Evolutionary conservation across 2,113 vertebrate genomes (phyloP).

Genomic region (Dipodomys merriami): DNA sequence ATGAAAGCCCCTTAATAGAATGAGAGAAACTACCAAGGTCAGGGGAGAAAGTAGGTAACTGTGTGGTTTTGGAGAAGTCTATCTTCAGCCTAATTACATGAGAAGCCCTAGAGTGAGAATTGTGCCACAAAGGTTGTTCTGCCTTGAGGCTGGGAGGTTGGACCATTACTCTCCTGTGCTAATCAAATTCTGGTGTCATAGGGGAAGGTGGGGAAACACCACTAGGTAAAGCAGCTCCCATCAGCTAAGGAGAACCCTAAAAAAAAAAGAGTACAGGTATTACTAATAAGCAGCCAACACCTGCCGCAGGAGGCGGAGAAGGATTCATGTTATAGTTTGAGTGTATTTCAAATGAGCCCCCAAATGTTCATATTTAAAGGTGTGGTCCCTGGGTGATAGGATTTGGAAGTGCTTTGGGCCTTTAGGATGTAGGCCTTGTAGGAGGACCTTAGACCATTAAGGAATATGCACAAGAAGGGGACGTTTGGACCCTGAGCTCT

Average conservation of each 20-base stretch:
- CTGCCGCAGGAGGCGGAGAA: no score
- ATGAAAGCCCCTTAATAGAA: background rate
- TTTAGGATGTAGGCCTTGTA: background rate
- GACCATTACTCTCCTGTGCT: background rate
- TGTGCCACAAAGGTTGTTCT: background rate
- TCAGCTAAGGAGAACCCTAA: background rate
- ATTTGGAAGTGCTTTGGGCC: background rate
- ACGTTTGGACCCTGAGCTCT: background rate
- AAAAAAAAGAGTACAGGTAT: background rate
- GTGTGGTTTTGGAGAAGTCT: conserved; percentile 10
- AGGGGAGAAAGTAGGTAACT: background rate
- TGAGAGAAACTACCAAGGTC: background rate
- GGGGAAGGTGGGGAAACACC: background rate
- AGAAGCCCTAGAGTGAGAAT: background rate
- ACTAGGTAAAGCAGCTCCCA: background rate
- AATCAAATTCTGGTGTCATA: background rate
- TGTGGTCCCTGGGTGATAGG: background rate
- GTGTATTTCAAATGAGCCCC: background rate
- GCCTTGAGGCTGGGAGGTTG: background rate
- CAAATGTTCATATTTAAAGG: background rate
- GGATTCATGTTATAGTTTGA: background rate
- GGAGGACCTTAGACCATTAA: background rate
- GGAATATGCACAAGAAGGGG: no score
- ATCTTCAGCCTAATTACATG: background rate
- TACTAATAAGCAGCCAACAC: background rate